Evolutionary conservation across 1,140 invertebrate genomes (phyloP), one percentile per base, ranked within the genome.

Genomic region (Heterodera schachtii): DNA sequence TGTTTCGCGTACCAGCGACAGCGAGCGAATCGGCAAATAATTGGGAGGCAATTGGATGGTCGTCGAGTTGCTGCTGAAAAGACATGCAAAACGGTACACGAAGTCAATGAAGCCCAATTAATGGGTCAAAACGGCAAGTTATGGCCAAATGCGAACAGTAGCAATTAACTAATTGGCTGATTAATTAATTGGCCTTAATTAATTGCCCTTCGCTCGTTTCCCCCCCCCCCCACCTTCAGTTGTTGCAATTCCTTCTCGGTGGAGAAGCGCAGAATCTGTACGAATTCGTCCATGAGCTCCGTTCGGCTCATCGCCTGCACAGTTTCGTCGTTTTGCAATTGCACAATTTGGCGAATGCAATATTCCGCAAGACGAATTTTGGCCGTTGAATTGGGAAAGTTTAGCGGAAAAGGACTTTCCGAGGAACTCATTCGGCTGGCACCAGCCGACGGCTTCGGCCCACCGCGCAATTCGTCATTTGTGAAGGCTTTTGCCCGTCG

Each of bases 1-100:
- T 41, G 21, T 83, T 86, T 7, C 81, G 78, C 64, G 87, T 89
- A 46, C 86, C 87, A 79, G 86, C 86, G 13, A 83, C 74, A 9
- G 84, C 87, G 16, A 89, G 80, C n/a, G 83, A 75, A 74, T 88
- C 82, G 52, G 67, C 74, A 73, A 87, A 84, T 52, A 89, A 82
- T 70, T 85, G 47, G 67, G 60, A 49, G 31, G 77, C 84, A 43
- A 60, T 31, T 64, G 81, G 82, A 31, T 75, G 66, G 43, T 81
- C 47, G 41, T 77, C 57, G 47, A 80, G 19, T 31, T 41, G 8
- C 6, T 71, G 31, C 44, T 79, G 41, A 47, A 75, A 44, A 64
- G 5, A n/a, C 13, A 64, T n/a, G 78, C n/a, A 57, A 73, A 43
- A n/a, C 52, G 46, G 69, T n/a, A 71, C 44, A 11, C 6, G 6